Conservation (phyloP, 1,140 invertebrate genomes). For the Brachionus rubens region DNA sequence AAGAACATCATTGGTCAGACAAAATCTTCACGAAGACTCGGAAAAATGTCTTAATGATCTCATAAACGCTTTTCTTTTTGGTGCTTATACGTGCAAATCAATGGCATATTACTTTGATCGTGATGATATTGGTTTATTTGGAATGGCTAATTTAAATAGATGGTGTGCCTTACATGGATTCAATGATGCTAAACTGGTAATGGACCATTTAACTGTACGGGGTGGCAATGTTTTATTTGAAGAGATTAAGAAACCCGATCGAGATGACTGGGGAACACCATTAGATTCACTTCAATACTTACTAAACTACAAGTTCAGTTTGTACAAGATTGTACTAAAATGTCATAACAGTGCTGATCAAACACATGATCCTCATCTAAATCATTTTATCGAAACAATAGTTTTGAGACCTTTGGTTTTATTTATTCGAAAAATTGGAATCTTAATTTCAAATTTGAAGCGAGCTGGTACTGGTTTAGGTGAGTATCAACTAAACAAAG, state of each 20-base stretch:
- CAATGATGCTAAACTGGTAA: neutral
- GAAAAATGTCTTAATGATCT: conserved; percentile 4
- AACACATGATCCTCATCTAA: conserved; percentile 57
- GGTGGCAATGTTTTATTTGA: conserved; percentile 31
- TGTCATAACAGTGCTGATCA: neutral
- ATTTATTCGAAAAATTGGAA: conserved; percentile 65
- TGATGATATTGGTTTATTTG: conserved; percentile 68
- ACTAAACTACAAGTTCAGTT: conserved; percentile 71
- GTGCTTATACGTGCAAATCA: conserved; percentile 25
- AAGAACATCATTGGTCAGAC: conserved; percentile 16
- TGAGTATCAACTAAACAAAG: conserved; percentile 67
- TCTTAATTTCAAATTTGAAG: conserved; percentile 65
- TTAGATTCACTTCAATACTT: conserved; percentile 71
- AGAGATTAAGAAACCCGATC: conserved; percentile 63
- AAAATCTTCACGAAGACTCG: conserved; percentile 16
- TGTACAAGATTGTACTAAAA: conserved; percentile 63
- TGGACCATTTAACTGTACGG: neutral
- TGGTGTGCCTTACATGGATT: neutral
- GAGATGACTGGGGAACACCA: conserved; percentile 66
- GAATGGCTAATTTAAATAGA: conserved; percentile 24
- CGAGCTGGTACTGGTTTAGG: conserved; percentile 66
- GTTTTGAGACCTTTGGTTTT: conserved; percentile 67
- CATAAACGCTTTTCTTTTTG: neutral
- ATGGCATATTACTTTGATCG: conserved; percentile 72
- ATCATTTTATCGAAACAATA: conserved; percentile 65